These are phyloP conservation scores for Megalopta genalis DNA, from an alignment of 1,140 invertebrate species.

Conservation along the genomic window DNA sequence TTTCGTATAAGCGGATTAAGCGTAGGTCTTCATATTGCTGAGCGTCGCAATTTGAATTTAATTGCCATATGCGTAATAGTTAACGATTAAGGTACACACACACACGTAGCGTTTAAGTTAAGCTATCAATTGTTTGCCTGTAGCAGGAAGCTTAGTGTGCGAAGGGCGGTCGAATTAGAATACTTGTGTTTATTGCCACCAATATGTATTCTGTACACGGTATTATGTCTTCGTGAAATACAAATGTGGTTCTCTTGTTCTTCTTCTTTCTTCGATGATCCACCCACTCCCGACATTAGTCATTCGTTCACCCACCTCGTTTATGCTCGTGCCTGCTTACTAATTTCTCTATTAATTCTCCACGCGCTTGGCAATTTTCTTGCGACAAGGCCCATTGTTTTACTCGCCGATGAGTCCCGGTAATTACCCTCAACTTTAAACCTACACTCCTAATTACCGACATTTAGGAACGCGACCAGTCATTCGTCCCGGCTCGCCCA, in stretches of 20 bases:
- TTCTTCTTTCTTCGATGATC: not conserved
- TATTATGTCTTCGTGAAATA: conserved; percentile 13
- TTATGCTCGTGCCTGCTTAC: not conserved
- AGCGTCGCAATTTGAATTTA: conserved; percentile 12
- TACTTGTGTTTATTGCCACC: conserved; percentile 5
- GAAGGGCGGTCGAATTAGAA: not conserved
- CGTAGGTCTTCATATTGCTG: not conserved
- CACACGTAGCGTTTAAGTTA: conserved; percentile 6
- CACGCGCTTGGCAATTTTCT: too few relatives aligned
- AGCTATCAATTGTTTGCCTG: not conserved
- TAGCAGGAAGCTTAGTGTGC: too few relatives aligned
- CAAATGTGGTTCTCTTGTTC: not conserved
- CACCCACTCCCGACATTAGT: too few relatives aligned
- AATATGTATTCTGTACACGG: conserved; percentile 25
- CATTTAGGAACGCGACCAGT: too few relatives aligned
- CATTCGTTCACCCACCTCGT: too few relatives aligned
- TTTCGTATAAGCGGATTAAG: not conserved
- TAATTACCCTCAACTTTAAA: too few relatives aligned
- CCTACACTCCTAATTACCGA: too few relatives aligned
- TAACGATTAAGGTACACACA: not conserved
- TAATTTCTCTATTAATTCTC: not conserved
- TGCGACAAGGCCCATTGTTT: too few relatives aligned
- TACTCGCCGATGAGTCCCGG: too few relatives aligned
- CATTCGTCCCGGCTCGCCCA: too few relatives aligned
- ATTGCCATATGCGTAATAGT: conserved; percentile 23